phyloP scores from a whole-genome alignment of 2,888 invertebrate genomes.

The Prenolepis imparis region DNA sequence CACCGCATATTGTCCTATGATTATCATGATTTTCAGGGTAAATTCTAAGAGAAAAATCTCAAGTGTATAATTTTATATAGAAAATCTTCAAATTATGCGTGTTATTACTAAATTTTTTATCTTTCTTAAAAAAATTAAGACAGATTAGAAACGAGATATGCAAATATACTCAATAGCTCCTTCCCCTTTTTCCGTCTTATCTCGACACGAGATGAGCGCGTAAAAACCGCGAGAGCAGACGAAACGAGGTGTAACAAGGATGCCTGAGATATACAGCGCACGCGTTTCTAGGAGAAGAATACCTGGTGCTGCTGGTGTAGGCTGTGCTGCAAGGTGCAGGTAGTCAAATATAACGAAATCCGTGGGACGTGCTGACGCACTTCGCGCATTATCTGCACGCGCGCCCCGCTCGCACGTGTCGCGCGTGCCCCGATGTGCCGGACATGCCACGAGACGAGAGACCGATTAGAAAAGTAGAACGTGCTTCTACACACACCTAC shows the following conservation, averaged over 20 bases:
- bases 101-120: no score
- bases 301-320: neutral
- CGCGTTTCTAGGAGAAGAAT: conserved; percentile 13
- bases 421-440: neutral
- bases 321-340: neutral
- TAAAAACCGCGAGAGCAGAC: neutral
- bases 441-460: neutral
- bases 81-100: no score
- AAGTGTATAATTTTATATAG: no score
- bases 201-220: neutral
- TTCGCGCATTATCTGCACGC: conserved; percentile 55
- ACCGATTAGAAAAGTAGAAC: neutral
- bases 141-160: no score
- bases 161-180: neutral
- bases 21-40: no score
- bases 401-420: conserved; percentile 47
- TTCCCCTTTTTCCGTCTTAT: neutral
- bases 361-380: conserved; percentile 55
- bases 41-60: no score
- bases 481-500: neutral
- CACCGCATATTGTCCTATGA: no score
- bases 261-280: neutral
- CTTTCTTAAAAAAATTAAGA: no score
- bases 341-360: conserved; percentile 52
- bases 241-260: neutral